Evolutionary conservation across 30 jellyfish, hydroid and myxozoan genomes (phyloP).

Genomic region (Chironex yamaguchii): DNA sequence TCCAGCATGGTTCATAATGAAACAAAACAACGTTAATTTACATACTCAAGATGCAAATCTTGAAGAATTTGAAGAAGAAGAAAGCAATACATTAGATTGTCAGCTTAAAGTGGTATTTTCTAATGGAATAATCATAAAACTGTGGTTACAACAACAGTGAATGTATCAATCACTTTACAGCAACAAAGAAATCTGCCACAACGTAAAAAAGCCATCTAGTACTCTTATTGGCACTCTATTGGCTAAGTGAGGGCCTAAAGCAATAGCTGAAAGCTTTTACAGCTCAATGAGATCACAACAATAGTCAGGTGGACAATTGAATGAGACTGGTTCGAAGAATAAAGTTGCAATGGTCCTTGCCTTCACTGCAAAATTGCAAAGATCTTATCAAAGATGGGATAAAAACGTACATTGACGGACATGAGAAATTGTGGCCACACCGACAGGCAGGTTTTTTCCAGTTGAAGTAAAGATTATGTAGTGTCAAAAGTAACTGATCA

Average conservation of each 20-base stretch:
- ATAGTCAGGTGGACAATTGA: constrained; percentile 37
- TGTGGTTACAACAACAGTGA: constrained; percentile 9
- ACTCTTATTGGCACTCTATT: neutral
- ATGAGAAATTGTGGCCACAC: constrained; percentile 9
- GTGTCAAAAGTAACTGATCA: too few relatives aligned
- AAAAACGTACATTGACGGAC: constrained; percentile 4
- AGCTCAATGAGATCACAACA: constrained; percentile 48
- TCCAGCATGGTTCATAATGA: constrained; percentile 37
- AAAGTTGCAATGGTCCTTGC: constrained; percentile 32
- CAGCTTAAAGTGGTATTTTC: neutral
- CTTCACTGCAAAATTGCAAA: constrained; percentile 23
- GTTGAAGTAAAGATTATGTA: too few relatives aligned
- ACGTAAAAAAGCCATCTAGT: constrained; percentile 22
- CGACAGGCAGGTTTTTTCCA: constrained; percentile 16
- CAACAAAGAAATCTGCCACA: constrained; percentile 4
- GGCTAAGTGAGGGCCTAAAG: constrained; percentile 57
- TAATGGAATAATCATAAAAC: constrained; percentile 6
- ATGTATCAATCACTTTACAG: constrained; percentile 16
- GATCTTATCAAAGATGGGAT: constrained; percentile 22
- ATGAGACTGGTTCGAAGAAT: constrained; percentile 10
- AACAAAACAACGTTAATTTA: neutral
- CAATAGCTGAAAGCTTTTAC: constrained; percentile 44
- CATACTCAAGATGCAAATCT: neutral
- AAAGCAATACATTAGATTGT: neutral
- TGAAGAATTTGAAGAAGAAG: constrained; percentile 3